phyloP scores from a whole-genome alignment of 2,888 invertebrate genomes.

The Villa cingulata region DNA sequence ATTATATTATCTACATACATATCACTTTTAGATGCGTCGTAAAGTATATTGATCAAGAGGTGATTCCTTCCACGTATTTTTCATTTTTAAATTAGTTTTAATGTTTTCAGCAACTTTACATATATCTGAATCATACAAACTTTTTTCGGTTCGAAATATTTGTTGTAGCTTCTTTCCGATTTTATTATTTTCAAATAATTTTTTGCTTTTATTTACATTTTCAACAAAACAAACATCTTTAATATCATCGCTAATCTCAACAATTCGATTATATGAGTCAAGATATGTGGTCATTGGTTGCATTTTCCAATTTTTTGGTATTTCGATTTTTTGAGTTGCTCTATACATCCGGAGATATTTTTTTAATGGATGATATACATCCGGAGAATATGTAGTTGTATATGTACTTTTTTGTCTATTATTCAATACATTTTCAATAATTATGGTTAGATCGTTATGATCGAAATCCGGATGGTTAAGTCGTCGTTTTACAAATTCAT shows the following conservation, averaged over 20 bases:
- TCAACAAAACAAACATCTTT: background rate
- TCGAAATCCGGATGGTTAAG: background rate
- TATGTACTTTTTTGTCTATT: conserved; percentile 17
- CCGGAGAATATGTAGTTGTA: conserved; percentile 17
- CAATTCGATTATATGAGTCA: conserved; percentile 21
- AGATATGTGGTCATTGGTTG: conserved; percentile 23
- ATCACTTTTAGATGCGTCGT: conserved; percentile 6
- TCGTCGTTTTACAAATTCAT: conserved; percentile 1
- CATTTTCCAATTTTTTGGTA: background rate
- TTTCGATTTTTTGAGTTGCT: background rate
- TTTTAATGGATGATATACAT: conserved; percentile 18
- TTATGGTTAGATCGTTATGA: too few species aligned
- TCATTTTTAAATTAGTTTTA: conserved; percentile 6
- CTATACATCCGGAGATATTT: conserved; percentile 7
- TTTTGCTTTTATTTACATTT: conserved; percentile 13
- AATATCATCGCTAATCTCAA: conserved; percentile 16
- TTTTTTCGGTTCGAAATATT: conserved; percentile 18
- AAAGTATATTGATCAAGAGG: conserved; percentile 26
- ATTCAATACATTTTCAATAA: conserved; percentile 10
- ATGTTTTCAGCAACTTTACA: conserved; percentile 19
- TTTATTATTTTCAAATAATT: conserved; percentile 8
- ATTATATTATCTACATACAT: too few species aligned
- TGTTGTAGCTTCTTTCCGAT: conserved; percentile 18
- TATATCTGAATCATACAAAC: conserved; percentile 22
- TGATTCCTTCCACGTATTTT: conserved; percentile 16